phyloP scores from a whole-genome alignment of 30 jellyfish, hydroid and myxozoan genomes.

The Aurelia sp. region DNA sequence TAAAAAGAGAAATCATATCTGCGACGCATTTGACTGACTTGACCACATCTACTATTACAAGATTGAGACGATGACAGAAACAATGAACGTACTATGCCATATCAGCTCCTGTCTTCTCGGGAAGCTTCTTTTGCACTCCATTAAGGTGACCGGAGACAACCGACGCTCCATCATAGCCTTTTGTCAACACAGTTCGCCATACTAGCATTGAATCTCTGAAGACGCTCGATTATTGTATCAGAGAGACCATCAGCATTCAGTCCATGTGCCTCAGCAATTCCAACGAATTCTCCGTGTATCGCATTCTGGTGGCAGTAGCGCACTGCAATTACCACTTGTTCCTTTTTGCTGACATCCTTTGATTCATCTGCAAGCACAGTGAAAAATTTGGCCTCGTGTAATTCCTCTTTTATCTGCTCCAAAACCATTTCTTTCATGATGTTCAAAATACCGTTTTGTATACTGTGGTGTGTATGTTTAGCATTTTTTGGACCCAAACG shows the following conservation, averaged over 20 bases:
- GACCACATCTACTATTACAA: conserved; percentile 50
- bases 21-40: conserved; percentile 13
- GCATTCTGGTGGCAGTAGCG: conserved; percentile 37
- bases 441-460: conserved; percentile 32
- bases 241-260: conserved; percentile 46
- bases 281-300: not conserved
- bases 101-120: conserved; percentile 50
- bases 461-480: conserved; percentile 39
- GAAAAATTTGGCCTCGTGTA: conserved; percentile 9
- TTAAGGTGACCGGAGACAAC: conserved; percentile 63
- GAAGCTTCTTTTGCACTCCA: conserved; percentile 31
- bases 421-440: conserved; percentile 42
- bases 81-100: conserved; percentile 46
- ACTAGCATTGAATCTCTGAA: not conserved
- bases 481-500: conserved; percentile 46
- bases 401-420: conserved; percentile 14
- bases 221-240: not conserved
- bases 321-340: conserved; percentile 53
- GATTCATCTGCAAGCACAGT: conserved; percentile 59
- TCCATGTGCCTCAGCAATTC: not conserved
- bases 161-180: conserved; percentile 20
- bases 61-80: conserved; percentile 51
- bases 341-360: conserved; percentile 33
- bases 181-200: conserved; percentile 44
- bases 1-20: conserved; percentile 21